Evolutionary conservation across 2,113 vertebrate species (phyloP), one percentile per base, ranked within the genome.

Genomic region (Ophiodon elongatus): DNA sequence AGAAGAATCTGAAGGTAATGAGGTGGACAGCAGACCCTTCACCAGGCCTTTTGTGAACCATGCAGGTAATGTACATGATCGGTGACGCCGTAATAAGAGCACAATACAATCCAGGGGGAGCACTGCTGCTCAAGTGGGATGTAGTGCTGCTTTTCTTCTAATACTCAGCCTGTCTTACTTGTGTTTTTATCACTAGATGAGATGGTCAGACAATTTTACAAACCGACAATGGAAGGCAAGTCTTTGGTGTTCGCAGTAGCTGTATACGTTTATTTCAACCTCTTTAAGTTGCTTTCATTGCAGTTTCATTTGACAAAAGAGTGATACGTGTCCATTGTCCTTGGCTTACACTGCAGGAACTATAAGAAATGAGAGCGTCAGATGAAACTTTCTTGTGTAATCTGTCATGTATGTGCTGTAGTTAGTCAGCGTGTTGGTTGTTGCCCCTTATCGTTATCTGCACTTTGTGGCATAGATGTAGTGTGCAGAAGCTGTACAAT

Each of bases 1-100:
- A 92, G 96, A 94, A 1, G 96, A 96, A 29, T 94, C 91, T 0
- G 95, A 95, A 85, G 96, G 96, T 27, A 96, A 95, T 57, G 96
- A 96, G 10, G 93, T 95, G 75, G 96, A 95, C 62, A 83, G 37
- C 33, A 92, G 77, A 79, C 41, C 84, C 25, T 94, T 95, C 86
- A 95, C 92, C 92, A 95, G 94, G 92, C 95, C 96, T 86, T 95
- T 93, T 85, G 87, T 74, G 21, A 45, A 63, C 1, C 63, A 82
- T n/a, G 1, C 72, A 80, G 93, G 93, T 94, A 79, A 37, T 15
- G 21, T 47, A 13, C 13, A 6, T 15, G 17, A 60, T 21, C 14
- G 45, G 41, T 17, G 19, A 33, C 13, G 23, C 8, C 6, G 23
- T 27, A 41, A n/a, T 56, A 27, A 45, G 6, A 27, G 13, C 67